Base-by-base conservation (phyloP, 2,888 invertebrate species). In the Pyrocoelia pectoralis region DNA sequence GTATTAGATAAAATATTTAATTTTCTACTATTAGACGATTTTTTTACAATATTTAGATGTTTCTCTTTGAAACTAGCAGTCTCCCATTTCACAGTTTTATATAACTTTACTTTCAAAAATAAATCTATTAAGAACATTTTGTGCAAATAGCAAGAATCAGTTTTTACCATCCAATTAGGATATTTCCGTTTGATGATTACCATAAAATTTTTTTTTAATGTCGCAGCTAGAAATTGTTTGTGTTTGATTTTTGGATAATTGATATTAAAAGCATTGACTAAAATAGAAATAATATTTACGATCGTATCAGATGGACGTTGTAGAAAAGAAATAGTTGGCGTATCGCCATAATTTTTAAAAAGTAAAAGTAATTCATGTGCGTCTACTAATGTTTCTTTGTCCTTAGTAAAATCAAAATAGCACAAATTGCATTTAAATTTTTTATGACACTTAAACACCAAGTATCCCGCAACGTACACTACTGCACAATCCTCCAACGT, bases 401-500 rank as follows among this genome's bases (percentile, higher is more conserved):
- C 43, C 15, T 40, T 40, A 14, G 8, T 43, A 14, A 43, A 15
- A 12, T 13, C 43, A 43, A 14, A 12, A 15, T 15, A 15, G 15
- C 43, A 43, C 15, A 15, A 14, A 43, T 43, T 15, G 43, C 43
- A 43, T 15, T 43, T 43, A 43, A 43, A 12, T 43, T 43, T 43
- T 3, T 43, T 43, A 14, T 14, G 15, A 14, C 14, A 14, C 8
- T 43, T 43, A 14, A 15, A 12, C 14, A 43, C 43, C 13, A 12
- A 12, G 8, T 43, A 43, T 1, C 43, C 43, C 14, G 43, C 13
- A 43, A 43, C 13, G 12, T 43, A 43, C 2, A 14, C 14, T 4
- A 43, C 43, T 43, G 43, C 13, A 43, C 43, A 43, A 12, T 13
- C 3, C 15, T 43, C 43, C 43, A 43, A 43, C 13, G 43, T 24